phyloP scores from a whole-genome alignment of 2,797 vertebrate species.

The Muscicapa comitata region DNA sequence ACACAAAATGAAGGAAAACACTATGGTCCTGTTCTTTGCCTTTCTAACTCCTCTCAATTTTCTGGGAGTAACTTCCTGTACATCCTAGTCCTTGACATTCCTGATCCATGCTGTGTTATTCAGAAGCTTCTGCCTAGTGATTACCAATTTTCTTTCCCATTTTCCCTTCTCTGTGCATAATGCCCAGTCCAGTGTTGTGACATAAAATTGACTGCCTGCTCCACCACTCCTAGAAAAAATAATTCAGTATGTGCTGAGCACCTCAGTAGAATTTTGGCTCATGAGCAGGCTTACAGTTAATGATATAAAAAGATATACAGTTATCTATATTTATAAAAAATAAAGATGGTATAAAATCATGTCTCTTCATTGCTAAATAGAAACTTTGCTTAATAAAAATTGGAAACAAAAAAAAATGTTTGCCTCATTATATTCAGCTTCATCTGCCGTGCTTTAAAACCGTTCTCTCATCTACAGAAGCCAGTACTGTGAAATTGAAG shows the following conservation, averaged over 20 bases:
- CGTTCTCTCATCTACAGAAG: background rate
- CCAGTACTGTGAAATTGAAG: conserved; percentile 9
- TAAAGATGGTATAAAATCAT: background rate
- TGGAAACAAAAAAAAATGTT: background rate
- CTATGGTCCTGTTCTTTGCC: background rate
- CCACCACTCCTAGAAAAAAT: background rate
- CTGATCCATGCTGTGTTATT: background rate
- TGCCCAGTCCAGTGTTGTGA: background rate
- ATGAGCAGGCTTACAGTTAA: background rate
- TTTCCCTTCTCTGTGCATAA: background rate
- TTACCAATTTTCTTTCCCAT: background rate
- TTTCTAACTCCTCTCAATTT: background rate
- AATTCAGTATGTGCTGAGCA: background rate
- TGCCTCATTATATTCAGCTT: background rate
- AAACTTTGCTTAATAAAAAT: background rate
- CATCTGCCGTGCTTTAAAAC: background rate
- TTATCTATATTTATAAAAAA: background rate
- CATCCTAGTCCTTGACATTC: background rate
- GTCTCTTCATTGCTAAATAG: background rate
- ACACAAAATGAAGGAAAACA: background rate
- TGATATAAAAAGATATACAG: background rate
- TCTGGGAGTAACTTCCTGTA: background rate
- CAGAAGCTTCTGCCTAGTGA: background rate
- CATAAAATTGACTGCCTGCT: background rate
- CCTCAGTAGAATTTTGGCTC: background rate